Evolutionary conservation across 2,888 invertebrate species (phyloP).

Genomic region (Leptopterna dolabrata): DNA sequence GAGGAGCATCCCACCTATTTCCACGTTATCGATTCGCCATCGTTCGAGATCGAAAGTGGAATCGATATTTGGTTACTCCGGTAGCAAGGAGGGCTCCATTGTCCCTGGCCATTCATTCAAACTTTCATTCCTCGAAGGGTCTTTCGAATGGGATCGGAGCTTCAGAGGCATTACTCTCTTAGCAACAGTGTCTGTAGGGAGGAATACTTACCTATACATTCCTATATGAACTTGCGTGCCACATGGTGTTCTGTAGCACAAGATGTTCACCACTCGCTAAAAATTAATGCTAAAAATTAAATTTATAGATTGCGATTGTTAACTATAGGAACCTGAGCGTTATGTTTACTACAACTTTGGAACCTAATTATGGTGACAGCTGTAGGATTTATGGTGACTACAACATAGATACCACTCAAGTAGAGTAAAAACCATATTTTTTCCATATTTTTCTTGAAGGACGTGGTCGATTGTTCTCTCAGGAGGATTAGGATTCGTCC

Average conservation of each 20-base stretch:
- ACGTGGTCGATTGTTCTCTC: too few relatives aligned
- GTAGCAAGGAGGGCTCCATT: neutral
- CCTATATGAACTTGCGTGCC: neutral
- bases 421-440: too few relatives aligned
- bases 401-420: too few relatives aligned
- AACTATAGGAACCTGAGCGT: too few relatives aligned
- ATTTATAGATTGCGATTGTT: too few relatives aligned
- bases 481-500: too few relatives aligned
- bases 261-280: neutral
- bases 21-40: neutral
- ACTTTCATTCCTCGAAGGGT: constrained; percentile 19
- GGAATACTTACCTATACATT: constrained; percentile 26
- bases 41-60: neutral
- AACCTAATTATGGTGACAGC: too few relatives aligned
- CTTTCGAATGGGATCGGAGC: neutral
- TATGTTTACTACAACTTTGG: too few relatives aligned
- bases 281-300: too few relatives aligned
- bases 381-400: too few relatives aligned
- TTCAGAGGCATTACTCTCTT: neutral
- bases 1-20: neutral
- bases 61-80: constrained; percentile 9
- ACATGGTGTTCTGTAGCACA: neutral
- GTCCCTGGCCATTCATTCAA: constrained; percentile 29
- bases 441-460: too few relatives aligned
- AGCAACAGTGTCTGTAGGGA: neutral